phyloP scores from a whole-genome alignment of 2,113 vertebrate species.

The Zosterops borbonicus region DNA sequence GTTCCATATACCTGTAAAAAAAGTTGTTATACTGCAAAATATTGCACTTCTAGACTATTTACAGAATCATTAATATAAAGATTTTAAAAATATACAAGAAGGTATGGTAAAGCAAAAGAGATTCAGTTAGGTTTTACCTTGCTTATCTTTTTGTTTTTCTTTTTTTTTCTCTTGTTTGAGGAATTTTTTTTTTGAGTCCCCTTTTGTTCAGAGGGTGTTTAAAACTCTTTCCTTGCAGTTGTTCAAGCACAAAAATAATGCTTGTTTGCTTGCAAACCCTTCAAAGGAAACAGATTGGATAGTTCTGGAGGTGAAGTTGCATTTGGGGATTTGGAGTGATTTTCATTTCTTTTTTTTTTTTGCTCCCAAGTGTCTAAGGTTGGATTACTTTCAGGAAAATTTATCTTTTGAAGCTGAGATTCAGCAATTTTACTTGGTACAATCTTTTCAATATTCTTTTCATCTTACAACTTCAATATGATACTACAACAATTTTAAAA shows the following conservation, averaged over 20 bases:
- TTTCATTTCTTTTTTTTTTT: not conserved
- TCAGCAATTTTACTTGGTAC: not conserved
- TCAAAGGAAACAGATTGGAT: not conserved
- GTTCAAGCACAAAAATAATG: not conserved
- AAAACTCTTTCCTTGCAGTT: not conserved
- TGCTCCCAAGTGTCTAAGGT: not conserved
- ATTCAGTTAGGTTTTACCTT: not conserved
- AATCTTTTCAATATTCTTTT: not conserved
- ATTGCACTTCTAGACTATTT: not conserved
- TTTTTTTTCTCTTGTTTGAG: too few species aligned
- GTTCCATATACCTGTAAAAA: not conserved
- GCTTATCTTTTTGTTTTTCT: accelerated
- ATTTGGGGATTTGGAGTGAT: not conserved
- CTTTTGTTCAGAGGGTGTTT: not conserved
- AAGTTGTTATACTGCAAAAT: not conserved
- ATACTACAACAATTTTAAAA: not conserved
- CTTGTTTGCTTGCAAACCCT: not conserved
- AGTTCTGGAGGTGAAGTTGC: not conserved
- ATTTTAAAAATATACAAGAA: not conserved
- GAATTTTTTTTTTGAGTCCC: not conserved
- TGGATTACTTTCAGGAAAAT: not conserved
- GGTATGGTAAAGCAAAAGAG: not conserved
- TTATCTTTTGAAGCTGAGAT: not conserved
- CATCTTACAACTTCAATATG: not conserved
- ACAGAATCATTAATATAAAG: not conserved